A percentile compares a stretch with the other conserved stretches of the same genome.
phyloP scores from a whole-genome alignment of 2,113 vertebrate species.

The Neolamprologus kungweensis region DNA sequence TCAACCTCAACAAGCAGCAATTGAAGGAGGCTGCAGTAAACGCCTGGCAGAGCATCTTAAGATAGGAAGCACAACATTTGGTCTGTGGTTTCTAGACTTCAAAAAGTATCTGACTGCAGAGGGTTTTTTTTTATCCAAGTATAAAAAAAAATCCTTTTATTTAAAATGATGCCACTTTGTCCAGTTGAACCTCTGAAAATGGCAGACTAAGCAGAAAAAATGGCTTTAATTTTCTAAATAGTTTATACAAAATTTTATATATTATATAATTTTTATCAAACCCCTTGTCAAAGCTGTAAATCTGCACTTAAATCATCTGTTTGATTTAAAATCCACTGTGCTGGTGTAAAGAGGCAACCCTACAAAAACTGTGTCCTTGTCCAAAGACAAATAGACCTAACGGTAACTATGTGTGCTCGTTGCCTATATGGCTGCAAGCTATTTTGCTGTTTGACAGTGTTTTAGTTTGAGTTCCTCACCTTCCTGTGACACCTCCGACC shows the following conservation, averaged over 20 bases:
- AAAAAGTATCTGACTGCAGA: neutral
- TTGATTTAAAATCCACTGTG: neutral
- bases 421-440: neutral
- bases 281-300: neutral
- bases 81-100: neutral
- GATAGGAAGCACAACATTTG: neutral
- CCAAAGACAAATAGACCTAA: neutral
- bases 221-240: neutral
- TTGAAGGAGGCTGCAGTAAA: neutral
- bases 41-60: neutral
- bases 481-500: constrained; percentile 93
- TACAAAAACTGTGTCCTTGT: neutral
- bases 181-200: neutral
- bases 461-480: constrained; percentile 65
- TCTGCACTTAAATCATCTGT: neutral
- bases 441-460: fast-evolving
- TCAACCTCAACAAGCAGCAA: neutral
- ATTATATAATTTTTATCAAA: neutral
- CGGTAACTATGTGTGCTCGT: fast-evolving
- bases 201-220: neutral
- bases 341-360: neutral
- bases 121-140: neutral
- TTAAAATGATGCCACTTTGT: fast-evolving
- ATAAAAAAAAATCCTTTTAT: neutral
- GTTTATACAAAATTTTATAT: neutral